These are phyloP conservation scores for Bombycilla garrulus DNA, from an alignment of 2,113 vertebrate genomes.

Conservation along the genomic window DNA sequence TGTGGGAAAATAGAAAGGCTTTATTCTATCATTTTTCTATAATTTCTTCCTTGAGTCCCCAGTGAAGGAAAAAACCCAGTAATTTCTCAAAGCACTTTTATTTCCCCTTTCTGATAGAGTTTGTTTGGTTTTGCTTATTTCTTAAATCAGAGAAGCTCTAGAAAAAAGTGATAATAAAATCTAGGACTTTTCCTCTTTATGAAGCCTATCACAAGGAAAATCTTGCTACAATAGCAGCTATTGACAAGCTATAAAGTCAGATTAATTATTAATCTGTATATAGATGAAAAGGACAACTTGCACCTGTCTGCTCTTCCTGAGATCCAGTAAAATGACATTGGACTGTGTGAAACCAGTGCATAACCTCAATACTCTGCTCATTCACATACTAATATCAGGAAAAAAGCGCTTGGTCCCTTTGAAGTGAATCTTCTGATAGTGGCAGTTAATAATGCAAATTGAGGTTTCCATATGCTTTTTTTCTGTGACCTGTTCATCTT, in stretches of 20 bases:
- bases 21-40: neutral
- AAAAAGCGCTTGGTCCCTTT: neutral
- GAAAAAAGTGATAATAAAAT: neutral
- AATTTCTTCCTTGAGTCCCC: neutral
- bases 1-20: neutral
- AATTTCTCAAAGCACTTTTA: neutral
- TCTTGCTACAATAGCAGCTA: neutral
- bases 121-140: neutral
- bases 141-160: neutral
- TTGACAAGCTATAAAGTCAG: neutral
- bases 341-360: neutral
- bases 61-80: neutral
- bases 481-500: neutral
- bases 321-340: neutral
- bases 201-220: neutral
- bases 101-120: neutral
- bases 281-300: neutral
- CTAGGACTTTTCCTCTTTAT: neutral
- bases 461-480: neutral
- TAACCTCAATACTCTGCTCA: neutral
- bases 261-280: neutral
- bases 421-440: slow-evolving; percentile 4
- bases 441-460: slow-evolving; percentile 38
- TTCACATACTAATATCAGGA: neutral
- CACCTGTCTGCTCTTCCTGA: neutral